Conservation (phyloP, 2,888 invertebrate species). For the Eupithecia subfuscata region DNA sequence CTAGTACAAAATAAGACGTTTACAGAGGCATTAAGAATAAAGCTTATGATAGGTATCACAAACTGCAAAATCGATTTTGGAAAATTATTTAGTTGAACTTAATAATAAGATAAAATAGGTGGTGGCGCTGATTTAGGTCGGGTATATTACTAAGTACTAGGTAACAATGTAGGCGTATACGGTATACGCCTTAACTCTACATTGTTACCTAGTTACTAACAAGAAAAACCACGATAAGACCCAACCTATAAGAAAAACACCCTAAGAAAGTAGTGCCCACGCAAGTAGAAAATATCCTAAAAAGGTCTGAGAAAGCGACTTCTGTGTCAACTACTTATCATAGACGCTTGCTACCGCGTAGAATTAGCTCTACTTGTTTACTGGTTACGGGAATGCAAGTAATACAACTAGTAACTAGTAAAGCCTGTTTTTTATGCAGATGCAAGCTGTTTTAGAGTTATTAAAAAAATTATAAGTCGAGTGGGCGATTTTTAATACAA, state of each 20-base stretch:
- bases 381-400: slow-evolving; percentile 5
- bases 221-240: not conserved
- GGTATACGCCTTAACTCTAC: no score
- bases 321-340: not conserved
- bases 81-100: no score
- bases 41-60: no score
- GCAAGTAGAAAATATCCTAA: not conserved
- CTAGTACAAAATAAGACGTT: no score
- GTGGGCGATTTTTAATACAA: not conserved
- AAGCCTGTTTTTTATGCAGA: slow-evolving; percentile 6
- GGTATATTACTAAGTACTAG: no score
- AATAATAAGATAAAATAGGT: no score
- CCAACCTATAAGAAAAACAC: not conserved
- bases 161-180: no score
- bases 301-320: not conserved
- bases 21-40: no score
- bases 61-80: no score
- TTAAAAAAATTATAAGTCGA: slow-evolving; percentile 5
- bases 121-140: no score
- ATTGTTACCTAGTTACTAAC: not conserved
- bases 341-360: not conserved
- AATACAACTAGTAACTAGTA: not conserved
- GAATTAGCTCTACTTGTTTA: not conserved
- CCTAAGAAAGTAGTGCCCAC: not conserved
- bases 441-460: not conserved